These are phyloP conservation scores for Drosophila lacertosa DNA, from an alignment of 1,140 invertebrate species.

Conservation along the genomic window DNA sequence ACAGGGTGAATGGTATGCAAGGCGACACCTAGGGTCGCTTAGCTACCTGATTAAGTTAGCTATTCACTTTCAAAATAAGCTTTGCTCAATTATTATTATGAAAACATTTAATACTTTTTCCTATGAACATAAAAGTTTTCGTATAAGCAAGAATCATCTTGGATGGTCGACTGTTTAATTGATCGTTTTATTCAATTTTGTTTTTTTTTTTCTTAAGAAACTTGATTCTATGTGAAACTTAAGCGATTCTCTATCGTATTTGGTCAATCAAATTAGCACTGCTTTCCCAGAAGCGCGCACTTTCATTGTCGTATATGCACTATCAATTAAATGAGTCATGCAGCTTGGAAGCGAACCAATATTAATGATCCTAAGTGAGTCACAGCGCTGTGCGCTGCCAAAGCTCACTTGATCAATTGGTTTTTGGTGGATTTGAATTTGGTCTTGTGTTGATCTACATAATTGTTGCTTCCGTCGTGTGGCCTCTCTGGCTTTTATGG, in stretches of 20 bases:
- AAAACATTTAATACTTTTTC: too few relatives aligned
- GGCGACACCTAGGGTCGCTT: constrained; percentile 2
- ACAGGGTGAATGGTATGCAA: constrained; percentile 15
- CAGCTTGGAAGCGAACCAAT: constrained; percentile 12
- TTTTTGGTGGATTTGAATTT: constrained; percentile 2
- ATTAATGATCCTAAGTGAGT: constrained; percentile 40
- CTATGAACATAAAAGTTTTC: too few relatives aligned
- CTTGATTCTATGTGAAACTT: too few relatives aligned
- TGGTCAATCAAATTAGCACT: background rate
- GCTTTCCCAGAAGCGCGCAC: too few relatives aligned
- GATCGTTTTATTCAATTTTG: too few relatives aligned
- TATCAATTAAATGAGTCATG: constrained; percentile 32
- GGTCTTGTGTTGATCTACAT: constrained; percentile 36
- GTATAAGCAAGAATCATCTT: too few relatives aligned
- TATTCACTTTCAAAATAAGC: too few relatives aligned
- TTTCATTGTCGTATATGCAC: too few relatives aligned
- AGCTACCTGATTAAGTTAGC: background rate
- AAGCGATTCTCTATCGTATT: too few relatives aligned
- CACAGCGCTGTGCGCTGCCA: constrained; percentile 11
- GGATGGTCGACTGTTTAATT: too few relatives aligned
- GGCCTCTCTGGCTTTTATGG: constrained; percentile 15
- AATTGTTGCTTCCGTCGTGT: constrained; percentile 38
- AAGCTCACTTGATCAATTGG: constrained; percentile 42
- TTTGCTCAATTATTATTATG: too few relatives aligned
- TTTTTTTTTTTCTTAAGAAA: too few relatives aligned